These are phyloP conservation scores for Plebejus argus DNA, from an alignment of 2,888 invertebrate species.

Conservation along the genomic window DNA sequence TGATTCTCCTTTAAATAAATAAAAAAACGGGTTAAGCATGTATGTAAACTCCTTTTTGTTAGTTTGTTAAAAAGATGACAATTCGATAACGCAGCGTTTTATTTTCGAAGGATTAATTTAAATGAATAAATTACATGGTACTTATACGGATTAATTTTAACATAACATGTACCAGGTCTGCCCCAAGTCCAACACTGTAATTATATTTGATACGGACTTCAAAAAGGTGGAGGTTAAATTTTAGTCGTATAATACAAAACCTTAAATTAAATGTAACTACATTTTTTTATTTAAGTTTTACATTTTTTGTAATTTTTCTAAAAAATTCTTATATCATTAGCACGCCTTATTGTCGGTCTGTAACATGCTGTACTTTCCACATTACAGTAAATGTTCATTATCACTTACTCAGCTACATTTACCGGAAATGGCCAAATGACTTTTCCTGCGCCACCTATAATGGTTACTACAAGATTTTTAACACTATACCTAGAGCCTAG, in stretches of 20 bases:
- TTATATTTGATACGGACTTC: constrained; percentile 15
- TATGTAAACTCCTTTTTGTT: neutral
- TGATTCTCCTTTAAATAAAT: neutral
- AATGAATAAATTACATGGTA: constrained; percentile 21
- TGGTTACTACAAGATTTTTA: neutral
- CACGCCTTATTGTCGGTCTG: neutral
- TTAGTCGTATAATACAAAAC: neutral
- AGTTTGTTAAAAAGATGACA: constrained; percentile 2
- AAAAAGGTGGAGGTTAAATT: constrained; percentile 10
- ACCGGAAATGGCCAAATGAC: neutral
- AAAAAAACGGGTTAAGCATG: neutral
- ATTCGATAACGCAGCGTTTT: neutral
- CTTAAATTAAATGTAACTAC: no score
- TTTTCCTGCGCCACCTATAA: neutral
- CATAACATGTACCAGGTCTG: neutral
- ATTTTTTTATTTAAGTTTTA: neutral
- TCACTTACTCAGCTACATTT: constrained; percentile 1
- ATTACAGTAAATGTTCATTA: constrained; percentile 18
- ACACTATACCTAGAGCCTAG: no score
- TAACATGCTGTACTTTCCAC: neutral
- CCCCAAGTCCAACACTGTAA: neutral
- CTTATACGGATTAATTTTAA: neutral
- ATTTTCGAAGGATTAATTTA: neutral
- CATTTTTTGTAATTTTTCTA: no score
- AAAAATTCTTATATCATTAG: no score